Base-by-base conservation (phyloP, 2,888 invertebrate genomes). In the Ernsta delagoae region DNA sequence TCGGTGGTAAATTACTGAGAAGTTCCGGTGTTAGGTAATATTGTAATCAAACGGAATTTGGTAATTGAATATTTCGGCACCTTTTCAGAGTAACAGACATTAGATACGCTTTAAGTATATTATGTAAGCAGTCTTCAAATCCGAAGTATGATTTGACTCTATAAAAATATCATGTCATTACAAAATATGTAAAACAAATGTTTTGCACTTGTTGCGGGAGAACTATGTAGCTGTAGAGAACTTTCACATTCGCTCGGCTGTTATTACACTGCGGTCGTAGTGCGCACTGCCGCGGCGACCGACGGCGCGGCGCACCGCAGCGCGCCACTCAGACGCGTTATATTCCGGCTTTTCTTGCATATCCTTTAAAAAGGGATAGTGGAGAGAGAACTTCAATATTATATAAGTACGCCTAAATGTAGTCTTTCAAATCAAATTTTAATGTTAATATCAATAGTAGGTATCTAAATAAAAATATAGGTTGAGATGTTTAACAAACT, bases 191-290 rank as follows among this genome's bases (percentile, higher is more conserved):
- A 75, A 82, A 84, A 83, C 82, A 83, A 87, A 83, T 83, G 79
- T 80, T 87, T 86, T 85, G 83, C 87, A 90, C 85, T 86, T 88
- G 87, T 79, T 84, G 79, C 77, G 83, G 80, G 79, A 82, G 85
- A 79, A 79, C 78, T 81, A 76, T 75, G 75, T 73, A 72, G 82
- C 84, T 82, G 82, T 82, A 74, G 79, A 83, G 87, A 91, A 92
- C 92, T 92, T 92, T 92, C 92, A 92, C 92, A 92, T 92, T 91
- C 87, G n/a, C n/a, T n/a, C n/a, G n/a, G 86, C 83, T 87, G 68
- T 69, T 57, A 50, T 50, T 50, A 12, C 8, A 16, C 50, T 24
- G 50, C 50, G 50, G 50, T 50, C 48, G 48, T 6, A 48, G 48
- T 48, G 68, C 65, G 65, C 59, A 12, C 31, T 79, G 78, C 57